phyloP scores from a whole-genome alignment of 2,888 invertebrate genomes.

The Scaptomyza polygonia region DNA sequence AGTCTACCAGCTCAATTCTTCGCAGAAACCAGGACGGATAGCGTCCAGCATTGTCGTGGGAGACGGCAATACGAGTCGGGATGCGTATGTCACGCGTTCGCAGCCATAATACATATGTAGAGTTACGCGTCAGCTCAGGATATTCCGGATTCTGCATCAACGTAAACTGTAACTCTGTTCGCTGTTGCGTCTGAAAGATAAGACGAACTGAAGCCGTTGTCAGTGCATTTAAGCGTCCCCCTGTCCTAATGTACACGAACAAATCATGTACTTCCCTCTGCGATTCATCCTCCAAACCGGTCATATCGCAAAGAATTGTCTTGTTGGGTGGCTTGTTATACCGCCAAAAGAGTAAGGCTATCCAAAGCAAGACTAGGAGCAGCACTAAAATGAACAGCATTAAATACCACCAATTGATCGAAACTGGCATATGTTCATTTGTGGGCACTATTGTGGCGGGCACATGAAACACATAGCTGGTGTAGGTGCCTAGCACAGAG shows the following conservation, averaged over 20 bases:
- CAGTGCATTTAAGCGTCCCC: constrained; percentile 44
- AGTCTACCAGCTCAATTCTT: constrained; percentile 49
- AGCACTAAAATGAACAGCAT: not conserved
- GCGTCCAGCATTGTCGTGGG: constrained; percentile 57
- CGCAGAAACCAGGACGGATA: constrained; percentile 62
- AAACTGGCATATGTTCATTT: not conserved
- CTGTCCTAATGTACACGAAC: constrained; percentile 51
- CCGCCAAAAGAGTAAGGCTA: constrained; percentile 12
- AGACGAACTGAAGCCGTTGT: constrained; percentile 59
- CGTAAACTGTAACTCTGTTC: constrained; percentile 27
- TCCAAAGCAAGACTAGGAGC: not conserved
- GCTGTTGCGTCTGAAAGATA: constrained; percentile 37
- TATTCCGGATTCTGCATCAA: constrained; percentile 53
- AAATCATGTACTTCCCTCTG: constrained; percentile 53
- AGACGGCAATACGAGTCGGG: constrained; percentile 47
- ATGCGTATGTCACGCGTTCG: constrained; percentile 58
- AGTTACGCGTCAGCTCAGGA: constrained; percentile 45
- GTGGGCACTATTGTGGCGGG: constrained; percentile 29
- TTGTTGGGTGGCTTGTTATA: constrained; percentile 21
- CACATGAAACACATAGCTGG: constrained; percentile 47
- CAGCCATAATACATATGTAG: constrained; percentile 47
- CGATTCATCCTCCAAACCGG: constrained; percentile 18
- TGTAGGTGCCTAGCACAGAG: constrained; percentile 56
- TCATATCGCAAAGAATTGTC: constrained; percentile 47
- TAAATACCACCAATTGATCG: not conserved